phyloP scores from a whole-genome alignment of 2,113 vertebrate species.

The Heterocephalus glaber region DNA sequence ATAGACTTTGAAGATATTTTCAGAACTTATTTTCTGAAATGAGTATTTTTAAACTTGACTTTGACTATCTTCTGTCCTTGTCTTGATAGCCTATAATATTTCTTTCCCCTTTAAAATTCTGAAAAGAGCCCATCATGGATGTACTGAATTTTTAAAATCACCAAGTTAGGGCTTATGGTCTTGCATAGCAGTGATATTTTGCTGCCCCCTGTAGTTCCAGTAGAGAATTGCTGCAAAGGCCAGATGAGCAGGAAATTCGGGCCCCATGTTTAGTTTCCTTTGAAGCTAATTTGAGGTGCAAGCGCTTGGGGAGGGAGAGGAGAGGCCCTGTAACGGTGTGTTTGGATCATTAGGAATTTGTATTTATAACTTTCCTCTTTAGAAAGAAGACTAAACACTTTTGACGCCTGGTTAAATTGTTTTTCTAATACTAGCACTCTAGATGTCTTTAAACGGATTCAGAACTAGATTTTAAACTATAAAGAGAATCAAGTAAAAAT shows the following conservation, averaged over 20 bases:
- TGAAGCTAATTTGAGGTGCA: not conserved
- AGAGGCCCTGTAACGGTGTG: not conserved
- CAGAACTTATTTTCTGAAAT: not conserved
- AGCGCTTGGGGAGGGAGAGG: not conserved
- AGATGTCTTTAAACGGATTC: not conserved
- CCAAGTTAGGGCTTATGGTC: not conserved
- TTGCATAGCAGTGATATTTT: not conserved
- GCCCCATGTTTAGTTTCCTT: not conserved
- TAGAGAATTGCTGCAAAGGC: constrained; percentile 56
- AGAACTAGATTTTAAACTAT: not conserved
- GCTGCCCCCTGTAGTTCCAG: constrained; percentile 60
- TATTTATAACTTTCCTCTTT: not conserved
- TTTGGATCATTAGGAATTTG: not conserved
- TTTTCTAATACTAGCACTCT: not conserved
- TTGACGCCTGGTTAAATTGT: not conserved
- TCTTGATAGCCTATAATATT: not conserved
- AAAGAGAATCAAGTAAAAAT: constrained; percentile 18
- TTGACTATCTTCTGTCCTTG: not conserved
- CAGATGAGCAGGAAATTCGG: too few relatives aligned
- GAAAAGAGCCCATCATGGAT: not conserved
- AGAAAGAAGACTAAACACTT: not conserved
- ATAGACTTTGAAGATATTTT: constrained; percentile 37
- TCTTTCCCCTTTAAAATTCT: not conserved
- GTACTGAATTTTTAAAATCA: not conserved
- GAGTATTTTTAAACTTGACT: constrained; percentile 4